Base-by-base conservation (phyloP, 2,797 vertebrate species). In the Ambastaia sidthimunki region DNA sequence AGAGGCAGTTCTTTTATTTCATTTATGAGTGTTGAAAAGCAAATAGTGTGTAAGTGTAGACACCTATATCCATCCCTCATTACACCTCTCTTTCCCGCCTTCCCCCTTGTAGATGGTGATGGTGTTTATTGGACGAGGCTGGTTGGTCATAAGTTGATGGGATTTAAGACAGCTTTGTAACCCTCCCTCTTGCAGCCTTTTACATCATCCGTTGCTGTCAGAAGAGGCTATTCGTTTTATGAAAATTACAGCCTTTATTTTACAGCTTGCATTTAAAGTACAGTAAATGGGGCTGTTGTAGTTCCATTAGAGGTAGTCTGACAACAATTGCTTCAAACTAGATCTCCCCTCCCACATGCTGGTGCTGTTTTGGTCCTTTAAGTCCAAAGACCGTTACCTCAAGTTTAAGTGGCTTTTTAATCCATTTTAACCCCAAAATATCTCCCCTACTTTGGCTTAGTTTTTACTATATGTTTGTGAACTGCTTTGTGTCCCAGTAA, bases 21-120 rank as follows among this genome's bases (percentile, higher is more conserved):
- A 66, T 55, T 66, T 72, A 66, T 63, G 7, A 54, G 69, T 25
- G 59, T 66, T 80, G 60, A 73, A 78, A 78, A 68, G 76, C 60
- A 57, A 78, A 72, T 79, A 71, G 47, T 44, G 69, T 71, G 68
- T 79, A 79, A 13, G 31, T 79, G 77, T 79, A 50, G 60, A 69
- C 60, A 72, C 60, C 77, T 79, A 50, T 23, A 79, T 72, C 69
- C 23, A 54, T 65, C 48, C 70, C 77, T 80, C 34, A 73, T 80
- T 73, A 73, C 70, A 47, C 77, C 69, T 72, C 34, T 34, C 70
- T 79, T 79, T 28, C 41, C 28, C 21, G 18, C 11, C 47, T 65
- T 65, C 66, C 54, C 50, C 1, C 2, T 80, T 80, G 72, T 55
- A 80, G 44, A 73, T 73, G 50, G 70, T 57, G 34, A 78, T 71